phyloP scores from a whole-genome alignment of 2,797 vertebrate species.

The Crotalus adamanteus region DNA sequence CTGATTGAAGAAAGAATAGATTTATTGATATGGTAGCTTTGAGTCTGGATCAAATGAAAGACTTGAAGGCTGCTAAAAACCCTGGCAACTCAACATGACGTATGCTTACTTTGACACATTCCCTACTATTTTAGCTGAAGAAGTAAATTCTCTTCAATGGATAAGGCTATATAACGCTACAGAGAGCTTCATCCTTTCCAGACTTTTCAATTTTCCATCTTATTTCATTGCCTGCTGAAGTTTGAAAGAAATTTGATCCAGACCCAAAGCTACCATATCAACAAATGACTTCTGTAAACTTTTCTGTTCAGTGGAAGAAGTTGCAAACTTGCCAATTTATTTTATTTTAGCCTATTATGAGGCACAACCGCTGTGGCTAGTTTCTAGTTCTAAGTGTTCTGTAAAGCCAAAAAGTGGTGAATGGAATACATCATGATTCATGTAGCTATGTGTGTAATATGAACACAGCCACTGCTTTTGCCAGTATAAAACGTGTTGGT shows the following conservation, averaged over 20 bases:
- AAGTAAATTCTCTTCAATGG: background rate
- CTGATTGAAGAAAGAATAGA: background rate
- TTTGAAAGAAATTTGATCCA: background rate
- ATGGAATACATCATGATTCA: background rate
- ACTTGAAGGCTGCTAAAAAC: background rate
- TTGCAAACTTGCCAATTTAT: background rate
- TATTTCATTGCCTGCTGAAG: background rate
- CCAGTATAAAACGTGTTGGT: background rate
- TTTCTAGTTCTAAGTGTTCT: background rate
- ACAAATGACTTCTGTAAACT: background rate
- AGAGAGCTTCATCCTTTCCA: background rate
- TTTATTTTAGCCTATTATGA: background rate
- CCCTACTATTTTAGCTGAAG: background rate
- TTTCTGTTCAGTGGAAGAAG: background rate
- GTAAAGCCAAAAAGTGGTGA: background rate
- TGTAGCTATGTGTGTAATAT: background rate
- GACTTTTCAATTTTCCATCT: background rate
- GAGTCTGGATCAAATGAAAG: background rate
- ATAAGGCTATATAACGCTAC: background rate
- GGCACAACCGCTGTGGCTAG: background rate
- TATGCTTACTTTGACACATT: background rate
- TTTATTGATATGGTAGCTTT: background rate
- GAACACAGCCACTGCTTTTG: background rate
- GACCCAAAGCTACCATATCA: too few relatives aligned
- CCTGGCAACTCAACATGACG: background rate